Evolutionary conservation across 2,113 vertebrate genomes (phyloP), one percentile per base, ranked within the genome.

Genomic region (Carlito syrichta): DNA sequence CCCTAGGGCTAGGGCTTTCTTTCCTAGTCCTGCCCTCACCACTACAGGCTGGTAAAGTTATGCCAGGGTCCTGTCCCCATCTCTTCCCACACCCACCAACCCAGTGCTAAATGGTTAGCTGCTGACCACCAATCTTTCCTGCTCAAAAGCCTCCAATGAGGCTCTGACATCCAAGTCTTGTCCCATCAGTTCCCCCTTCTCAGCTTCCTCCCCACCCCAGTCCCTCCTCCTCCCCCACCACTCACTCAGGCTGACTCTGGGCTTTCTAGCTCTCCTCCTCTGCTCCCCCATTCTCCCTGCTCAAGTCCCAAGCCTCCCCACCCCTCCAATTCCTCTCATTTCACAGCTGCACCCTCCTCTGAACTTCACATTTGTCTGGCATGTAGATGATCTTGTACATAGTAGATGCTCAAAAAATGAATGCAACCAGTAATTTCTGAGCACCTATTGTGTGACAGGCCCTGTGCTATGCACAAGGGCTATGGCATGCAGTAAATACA

Each of bases 401-500:
- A 68, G 58, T 2, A 38, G 58, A 76, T 56, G 50, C 79, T 92
- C 13, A 71, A 71, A 82, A 58, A 78, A 78, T 17, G 40, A 54
- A 66, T 6, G 3, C 5, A 32, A 48, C 13, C 10, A 82, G 35
- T 48, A 30, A 85, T 56, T 58, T 89, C 66, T 48, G 45, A 82
- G 77, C 6, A 52, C 38, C 45, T 27, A 40, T 25, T 3, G 7
- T n/a, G 22, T 62, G 48, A 14, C 14, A 43, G 54, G 17, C n/a
- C 14, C 43, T 10, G 8, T 1, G 12, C 62, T 4, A 50, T 3
- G 19, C 7, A 68, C 19, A 6, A 20, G 38, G 43, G 35, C 11
- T 1, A 3, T 0, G 32, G 58, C 32, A 25, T 35, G 27, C 10
- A n/a, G 38, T 30, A 10, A 62, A 35, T 16, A 32, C 32, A 32